A percentile compares a stretch with the other conserved stretches of the same genome.
These are phyloP conservation scores for Protobothrops flavoviridis DNA, from an alignment of 2,113 vertebrate genomes.

Conservation along the genomic window DNA sequence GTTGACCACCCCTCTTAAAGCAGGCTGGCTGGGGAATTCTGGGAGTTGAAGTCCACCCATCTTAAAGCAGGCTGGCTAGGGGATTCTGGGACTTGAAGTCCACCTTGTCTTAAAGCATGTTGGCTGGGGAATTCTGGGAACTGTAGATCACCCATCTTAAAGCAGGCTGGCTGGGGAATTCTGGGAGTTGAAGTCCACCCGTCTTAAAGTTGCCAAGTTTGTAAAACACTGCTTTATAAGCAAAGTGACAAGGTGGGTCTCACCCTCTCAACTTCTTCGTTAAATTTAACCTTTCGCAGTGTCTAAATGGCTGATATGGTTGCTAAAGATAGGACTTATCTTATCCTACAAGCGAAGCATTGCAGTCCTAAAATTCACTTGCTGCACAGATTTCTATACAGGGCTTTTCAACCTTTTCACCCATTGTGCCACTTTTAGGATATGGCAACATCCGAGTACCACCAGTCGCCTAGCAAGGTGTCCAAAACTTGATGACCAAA, in stretches of 20 bases:
- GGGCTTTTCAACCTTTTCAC: too few species aligned
- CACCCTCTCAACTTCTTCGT: not conserved
- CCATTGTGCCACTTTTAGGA: too few species aligned
- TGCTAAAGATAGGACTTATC: not conserved
- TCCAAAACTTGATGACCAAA: too few species aligned
- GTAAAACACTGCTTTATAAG: not conserved
- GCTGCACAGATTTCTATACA: not conserved
- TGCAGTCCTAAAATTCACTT: not conserved
- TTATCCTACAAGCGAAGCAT: not conserved
- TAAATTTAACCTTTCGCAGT: not conserved
- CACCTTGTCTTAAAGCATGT: accelerated
- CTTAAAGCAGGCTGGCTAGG: not conserved
- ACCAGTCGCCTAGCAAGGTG: too few species aligned
- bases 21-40: not conserved
- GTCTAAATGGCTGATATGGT: not conserved
- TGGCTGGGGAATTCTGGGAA: not conserved
- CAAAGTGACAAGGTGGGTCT: not conserved
- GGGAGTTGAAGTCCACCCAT: accelerated
- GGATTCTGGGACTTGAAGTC: not conserved
- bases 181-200: not conserved
- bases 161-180: not conserved
- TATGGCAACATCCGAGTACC: too few species aligned
- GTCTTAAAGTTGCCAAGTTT: not conserved
- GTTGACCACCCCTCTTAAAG: too few species aligned
- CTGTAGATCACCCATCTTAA: accelerated